Conservation (phyloP, 2,888 invertebrate species). For the Torymus auratus region DNA sequence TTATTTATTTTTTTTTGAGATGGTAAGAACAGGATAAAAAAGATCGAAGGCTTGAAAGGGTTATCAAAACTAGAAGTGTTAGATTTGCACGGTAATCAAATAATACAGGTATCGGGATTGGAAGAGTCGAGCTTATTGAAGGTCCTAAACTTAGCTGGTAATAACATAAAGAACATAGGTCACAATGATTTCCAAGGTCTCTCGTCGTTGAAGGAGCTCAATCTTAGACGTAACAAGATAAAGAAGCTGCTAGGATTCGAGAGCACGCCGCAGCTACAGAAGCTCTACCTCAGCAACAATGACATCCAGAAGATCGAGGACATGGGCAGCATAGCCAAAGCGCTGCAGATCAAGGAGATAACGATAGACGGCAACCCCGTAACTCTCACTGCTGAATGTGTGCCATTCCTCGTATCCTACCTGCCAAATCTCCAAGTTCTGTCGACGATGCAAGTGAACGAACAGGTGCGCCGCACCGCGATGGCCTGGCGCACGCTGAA, state of each 20-base stretch:
- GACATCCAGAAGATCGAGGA: constrained; percentile 90
- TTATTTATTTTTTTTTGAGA: not conserved
- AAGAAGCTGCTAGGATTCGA: constrained; percentile 89
- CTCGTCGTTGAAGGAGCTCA: constrained; percentile 88
- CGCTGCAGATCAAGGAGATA: constrained; percentile 87
- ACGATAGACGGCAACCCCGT: constrained; percentile 92
- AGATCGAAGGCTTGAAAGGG: constrained; percentile 86
- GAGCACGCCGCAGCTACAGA: constrained; percentile 85
- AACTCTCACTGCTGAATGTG: constrained; percentile 87
- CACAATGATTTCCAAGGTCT: constrained; percentile 88
- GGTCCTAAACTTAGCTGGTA: constrained; percentile 95
- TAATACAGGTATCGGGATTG: constrained; percentile 85
- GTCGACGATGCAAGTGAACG: constrained; percentile 88
- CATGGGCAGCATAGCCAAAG: constrained; percentile 88
- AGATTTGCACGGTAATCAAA: constrained; percentile 95
- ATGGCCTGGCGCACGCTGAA: constrained; percentile 89
- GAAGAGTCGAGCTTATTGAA: constrained; percentile 86
- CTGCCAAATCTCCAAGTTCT: constrained; percentile 85
- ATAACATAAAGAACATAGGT: constrained; percentile 88
- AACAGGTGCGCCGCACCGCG: constrained; percentile 87
- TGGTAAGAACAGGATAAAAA: constrained; percentile 89
- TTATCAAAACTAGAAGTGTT: constrained; percentile 90
- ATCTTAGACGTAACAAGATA: constrained; percentile 91
- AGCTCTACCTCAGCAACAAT: constrained; percentile 90
- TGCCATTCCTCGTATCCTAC: constrained; percentile 89